Conservation (phyloP, 2,888 invertebrate species). For the Eubasilissa splendida region DNA sequence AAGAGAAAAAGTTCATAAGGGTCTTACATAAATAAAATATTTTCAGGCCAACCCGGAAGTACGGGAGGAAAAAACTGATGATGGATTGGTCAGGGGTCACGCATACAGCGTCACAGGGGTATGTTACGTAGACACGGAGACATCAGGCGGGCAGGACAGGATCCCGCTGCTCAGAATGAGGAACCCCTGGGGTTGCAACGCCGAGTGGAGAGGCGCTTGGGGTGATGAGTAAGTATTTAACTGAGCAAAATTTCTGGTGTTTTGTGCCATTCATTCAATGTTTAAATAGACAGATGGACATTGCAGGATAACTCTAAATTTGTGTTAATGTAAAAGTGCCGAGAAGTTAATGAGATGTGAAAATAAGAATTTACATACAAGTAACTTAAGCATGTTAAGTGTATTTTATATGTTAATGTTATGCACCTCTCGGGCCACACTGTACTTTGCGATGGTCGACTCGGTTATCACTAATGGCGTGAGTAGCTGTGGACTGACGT, state of each 20-base stretch:
- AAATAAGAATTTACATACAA: too few species aligned
- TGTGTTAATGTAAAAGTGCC: too few species aligned
- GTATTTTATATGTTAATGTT: too few species aligned
- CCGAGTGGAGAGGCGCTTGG: constrained; percentile 97
- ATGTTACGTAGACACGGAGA: constrained; percentile 85
- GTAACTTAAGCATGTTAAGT: too few species aligned
- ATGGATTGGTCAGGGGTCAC: constrained; percentile 92
- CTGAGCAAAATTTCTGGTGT: background rate
- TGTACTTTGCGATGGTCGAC: too few species aligned
- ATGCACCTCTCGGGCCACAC: too few species aligned
- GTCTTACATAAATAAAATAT: constrained; percentile 1
- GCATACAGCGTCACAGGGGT: constrained; percentile 94
- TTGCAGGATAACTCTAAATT: too few species aligned
- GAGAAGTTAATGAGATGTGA: too few species aligned
- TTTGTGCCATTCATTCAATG: too few species aligned
- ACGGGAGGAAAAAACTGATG: constrained; percentile 84
- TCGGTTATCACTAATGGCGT: too few species aligned
- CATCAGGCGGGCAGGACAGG: constrained; percentile 83
- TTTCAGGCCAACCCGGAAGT: constrained; percentile 85
- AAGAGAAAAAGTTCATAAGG: background rate
- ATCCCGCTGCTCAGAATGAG: constrained; percentile 87
- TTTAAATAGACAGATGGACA: too few species aligned
- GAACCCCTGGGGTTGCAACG: constrained; percentile 97
- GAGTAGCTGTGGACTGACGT: too few species aligned
- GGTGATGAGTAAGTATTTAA: constrained; percentile 83